These are phyloP conservation scores for Echiichthys vipera DNA, from an alignment of 2,797 vertebrate genomes.

Conservation along the genomic window DNA sequence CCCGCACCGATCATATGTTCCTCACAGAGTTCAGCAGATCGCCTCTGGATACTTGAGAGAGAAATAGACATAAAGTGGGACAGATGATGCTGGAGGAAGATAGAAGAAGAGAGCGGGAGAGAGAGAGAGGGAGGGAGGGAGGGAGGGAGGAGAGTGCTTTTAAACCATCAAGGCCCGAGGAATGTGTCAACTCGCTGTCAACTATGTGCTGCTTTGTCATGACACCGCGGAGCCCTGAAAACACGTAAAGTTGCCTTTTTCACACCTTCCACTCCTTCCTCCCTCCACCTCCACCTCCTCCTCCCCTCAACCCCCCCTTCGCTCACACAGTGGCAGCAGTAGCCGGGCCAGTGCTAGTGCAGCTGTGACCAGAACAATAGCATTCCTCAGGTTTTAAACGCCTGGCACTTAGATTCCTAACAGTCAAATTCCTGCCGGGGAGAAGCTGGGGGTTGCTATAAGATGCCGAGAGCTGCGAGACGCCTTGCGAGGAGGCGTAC, in stretches of 20 bases:
- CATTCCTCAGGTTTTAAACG: conserved; percentile 82
- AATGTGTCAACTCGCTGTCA: conserved; percentile 82
- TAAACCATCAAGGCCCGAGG: conserved; percentile 61
- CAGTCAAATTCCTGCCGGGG: conserved; percentile 74
- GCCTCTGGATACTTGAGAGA: too few species aligned
- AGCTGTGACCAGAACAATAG: conserved; percentile 83
- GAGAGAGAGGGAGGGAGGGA: conserved; percentile 11
- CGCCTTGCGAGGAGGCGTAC: conserved; percentile 65
- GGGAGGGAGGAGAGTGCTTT: conserved; percentile 32
- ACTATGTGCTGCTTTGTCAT: conserved; percentile 80
- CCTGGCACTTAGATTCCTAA: conserved; percentile 82
- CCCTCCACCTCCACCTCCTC: conserved; percentile 13
- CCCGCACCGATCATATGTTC: too few species aligned
- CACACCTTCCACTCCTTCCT: conserved; percentile 72
- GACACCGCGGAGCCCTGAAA: conserved; percentile 62
- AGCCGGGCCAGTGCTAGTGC: conserved; percentile 64
- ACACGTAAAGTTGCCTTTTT: conserved; percentile 76
- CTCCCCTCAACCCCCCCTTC: too few species aligned
- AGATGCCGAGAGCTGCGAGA: conserved; percentile 62
- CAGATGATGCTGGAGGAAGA: conserved; percentile 6
- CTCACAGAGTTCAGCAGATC: too few species aligned
- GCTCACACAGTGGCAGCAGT: conserved; percentile 61
- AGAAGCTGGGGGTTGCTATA: conserved; percentile 74
- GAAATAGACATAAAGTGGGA: neutral
- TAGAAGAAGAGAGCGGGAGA: neutral